These are phyloP conservation scores for Oxystoma pomonae DNA, from an alignment of 2,888 invertebrate species.

Conservation along the genomic window DNA sequence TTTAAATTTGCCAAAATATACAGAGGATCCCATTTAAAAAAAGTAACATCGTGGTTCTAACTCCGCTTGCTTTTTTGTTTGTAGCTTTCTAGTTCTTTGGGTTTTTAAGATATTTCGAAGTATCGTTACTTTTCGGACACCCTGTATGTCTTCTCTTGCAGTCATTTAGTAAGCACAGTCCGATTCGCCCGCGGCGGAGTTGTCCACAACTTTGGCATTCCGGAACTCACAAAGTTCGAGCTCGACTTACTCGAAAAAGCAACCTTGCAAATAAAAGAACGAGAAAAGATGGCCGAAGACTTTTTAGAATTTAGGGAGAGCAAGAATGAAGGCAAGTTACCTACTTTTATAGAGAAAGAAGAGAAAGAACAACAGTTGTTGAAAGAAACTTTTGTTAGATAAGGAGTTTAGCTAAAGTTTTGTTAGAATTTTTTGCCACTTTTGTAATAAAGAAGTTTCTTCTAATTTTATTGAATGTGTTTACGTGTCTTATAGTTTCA, in stretches of 20 bases:
- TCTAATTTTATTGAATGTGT: too few relatives aligned
- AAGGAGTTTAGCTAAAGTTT: neutral
- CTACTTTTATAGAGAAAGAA: slow-evolving; percentile 29
- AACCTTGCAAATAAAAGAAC: slow-evolving; percentile 40
- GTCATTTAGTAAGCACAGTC: slow-evolving; percentile 44
- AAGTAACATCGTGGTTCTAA: too few relatives aligned
- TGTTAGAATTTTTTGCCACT: neutral
- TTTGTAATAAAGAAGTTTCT: too few relatives aligned
- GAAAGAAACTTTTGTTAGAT: neutral
- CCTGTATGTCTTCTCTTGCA: slow-evolving; percentile 26
- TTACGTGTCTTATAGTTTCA: too few relatives aligned
- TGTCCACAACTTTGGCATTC: slow-evolving; percentile 49
- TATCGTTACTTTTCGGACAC: too few relatives aligned
- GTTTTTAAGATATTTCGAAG: too few relatives aligned
- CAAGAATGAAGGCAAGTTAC: slow-evolving; percentile 21
- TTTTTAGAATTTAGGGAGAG: slow-evolving; percentile 24
- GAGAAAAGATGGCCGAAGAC: slow-evolving; percentile 37
- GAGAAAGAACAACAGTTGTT: slow-evolving; percentile 19
- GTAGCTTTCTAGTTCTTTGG: too few relatives aligned
- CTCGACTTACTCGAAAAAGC: slow-evolving; percentile 45
- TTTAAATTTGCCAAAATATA: too few relatives aligned
- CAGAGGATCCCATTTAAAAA: too few relatives aligned
- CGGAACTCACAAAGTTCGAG: slow-evolving; percentile 48
- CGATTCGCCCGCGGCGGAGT: slow-evolving; percentile 51
- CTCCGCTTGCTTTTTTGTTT: too few relatives aligned